phyloP scores from a whole-genome alignment of 2,797 vertebrate genomes.

The Choloepus didactylus region DNA sequence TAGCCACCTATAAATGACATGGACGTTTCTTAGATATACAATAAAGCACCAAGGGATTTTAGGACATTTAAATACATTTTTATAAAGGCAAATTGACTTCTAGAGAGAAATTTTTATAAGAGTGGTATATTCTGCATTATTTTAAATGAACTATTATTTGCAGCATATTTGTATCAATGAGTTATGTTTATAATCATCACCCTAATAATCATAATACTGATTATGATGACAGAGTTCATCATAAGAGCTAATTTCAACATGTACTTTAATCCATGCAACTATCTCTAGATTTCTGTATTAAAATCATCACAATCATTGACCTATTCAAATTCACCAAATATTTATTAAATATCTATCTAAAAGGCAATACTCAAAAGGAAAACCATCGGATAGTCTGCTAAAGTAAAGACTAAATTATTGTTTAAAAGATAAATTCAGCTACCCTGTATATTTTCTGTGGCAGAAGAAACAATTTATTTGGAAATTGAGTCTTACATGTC shows the following conservation, averaged over 20 bases:
- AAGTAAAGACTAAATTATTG: neutral
- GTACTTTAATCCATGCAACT: slow-evolving; percentile 30
- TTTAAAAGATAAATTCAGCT: neutral
- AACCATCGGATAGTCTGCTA: neutral
- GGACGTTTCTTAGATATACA: slow-evolving; percentile 38
- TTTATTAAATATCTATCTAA: slow-evolving; percentile 32
- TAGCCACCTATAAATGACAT: slow-evolving; percentile 1
- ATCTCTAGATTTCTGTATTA: neutral
- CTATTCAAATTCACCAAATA: slow-evolving; percentile 57
- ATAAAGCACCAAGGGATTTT: slow-evolving; percentile 21
- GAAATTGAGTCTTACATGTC: slow-evolving; percentile 30
- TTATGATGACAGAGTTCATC: slow-evolving; percentile 7
- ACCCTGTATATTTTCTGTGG: neutral
- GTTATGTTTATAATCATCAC: slow-evolving; percentile 34
- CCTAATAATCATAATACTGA: slow-evolving; percentile 24
- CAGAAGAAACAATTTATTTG: slow-evolving; percentile 24
- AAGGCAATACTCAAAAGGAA: slow-evolving; percentile 34
- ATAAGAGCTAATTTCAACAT: neutral
- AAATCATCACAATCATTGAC: neutral
- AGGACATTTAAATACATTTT: neutral
- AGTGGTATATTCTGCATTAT: neutral
- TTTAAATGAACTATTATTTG: slow-evolving; percentile 32
- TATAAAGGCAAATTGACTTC: slow-evolving; percentile 13
- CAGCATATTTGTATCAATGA: slow-evolving; percentile 36
- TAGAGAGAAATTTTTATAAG: slow-evolving; percentile 24